Evolutionary conservation across 53 echinoderm and acorn worm genomes (phyloP), one percentile per base, ranked within the genome.

Genomic region (Mesocentrotus franciscanus): DNA sequence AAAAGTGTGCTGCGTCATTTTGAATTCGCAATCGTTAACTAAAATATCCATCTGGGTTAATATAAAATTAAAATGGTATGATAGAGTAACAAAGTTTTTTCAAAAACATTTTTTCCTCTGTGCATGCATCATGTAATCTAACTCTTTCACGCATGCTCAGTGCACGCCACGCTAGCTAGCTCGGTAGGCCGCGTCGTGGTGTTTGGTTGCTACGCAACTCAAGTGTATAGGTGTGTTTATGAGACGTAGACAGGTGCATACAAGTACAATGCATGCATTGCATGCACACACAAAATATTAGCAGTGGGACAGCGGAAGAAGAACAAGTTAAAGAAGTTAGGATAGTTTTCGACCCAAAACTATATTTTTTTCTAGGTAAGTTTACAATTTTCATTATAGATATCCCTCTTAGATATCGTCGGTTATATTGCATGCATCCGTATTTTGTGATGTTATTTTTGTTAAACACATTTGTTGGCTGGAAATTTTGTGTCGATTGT

Each of bases 171-270:
- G 81, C 81, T 16, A 27, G 34, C 81, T 27, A 27, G 34, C 81
- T 27, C 33, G 4, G 20, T 39, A 5, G 26, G 49, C 49, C 56
- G 49, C 49, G 49, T 56, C 10, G 56, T 55, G 10, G 11, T 56
- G 42, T 20, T 83, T 56, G 85, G 85, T 85, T 85, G 85, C 85
- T 56, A 85, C 56, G 85, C 85, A 20, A 85, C 85, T 10, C 26
- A 49, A 85, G 85, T 85, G 84, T 83, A 10, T 85, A 39, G 35
- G 10, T 49, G n/a, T 55, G 85, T 85, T 39, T 85, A 85, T 27
- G n/a, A 42, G 13, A n/a, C n/a, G 5, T 9, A 14, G 24, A 39
- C 24, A 22, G 13, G n/a, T n/a, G 22, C 56, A 9, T 22, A n/a
- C 56, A 49, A 49, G n/a, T 55, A 8, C 85, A 74, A 27, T 12